These are phyloP conservation scores for Mustela lutreola DNA, from an alignment of 2,113 vertebrate species.

Conservation along the genomic window DNA sequence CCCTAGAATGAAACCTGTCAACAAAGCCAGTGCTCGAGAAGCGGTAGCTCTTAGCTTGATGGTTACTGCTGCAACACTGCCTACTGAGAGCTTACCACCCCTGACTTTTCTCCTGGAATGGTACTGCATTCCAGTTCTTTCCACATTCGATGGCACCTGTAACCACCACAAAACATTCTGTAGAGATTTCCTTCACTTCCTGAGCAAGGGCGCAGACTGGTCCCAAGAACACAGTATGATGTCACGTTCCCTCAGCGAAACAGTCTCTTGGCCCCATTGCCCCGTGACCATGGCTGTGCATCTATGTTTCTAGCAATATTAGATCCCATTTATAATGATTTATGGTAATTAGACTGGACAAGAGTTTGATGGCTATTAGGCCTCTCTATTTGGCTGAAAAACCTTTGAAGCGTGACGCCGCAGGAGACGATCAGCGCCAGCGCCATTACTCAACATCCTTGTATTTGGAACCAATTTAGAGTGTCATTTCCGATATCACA, in stretches of 20 bases:
- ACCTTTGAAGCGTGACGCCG: slow-evolving; percentile 19
- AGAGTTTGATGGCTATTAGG: slow-evolving; percentile 35
- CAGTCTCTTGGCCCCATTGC: background rate
- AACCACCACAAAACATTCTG: background rate
- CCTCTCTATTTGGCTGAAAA: slow-evolving; percentile 56
- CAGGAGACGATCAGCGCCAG: background rate
- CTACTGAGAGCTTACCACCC: fast-evolving
- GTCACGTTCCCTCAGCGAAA: background rate
- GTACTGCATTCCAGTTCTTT: background rate
- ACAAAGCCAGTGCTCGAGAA: background rate
- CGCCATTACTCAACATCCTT: slow-evolving; percentile 2
- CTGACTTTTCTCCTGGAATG: background rate
- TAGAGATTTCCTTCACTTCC: background rate
- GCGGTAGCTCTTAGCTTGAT: background rate
- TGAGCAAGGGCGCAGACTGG: background rate
- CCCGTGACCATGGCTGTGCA: fast-evolving
- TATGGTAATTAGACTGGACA: slow-evolving; percentile 42
- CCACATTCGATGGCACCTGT: no score
- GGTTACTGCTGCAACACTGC: background rate
- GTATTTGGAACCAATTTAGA: slow-evolving; percentile 68
- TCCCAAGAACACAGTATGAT: fast-evolving
- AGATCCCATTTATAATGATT: slow-evolving; percentile 51
- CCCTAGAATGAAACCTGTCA: background rate
- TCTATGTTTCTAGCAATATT: slow-evolving; percentile 6
- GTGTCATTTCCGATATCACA: slow-evolving; percentile 65